Evolutionary conservation across 2,888 invertebrate genomes (phyloP).

Genomic region (Eilema sororculum): DNA sequence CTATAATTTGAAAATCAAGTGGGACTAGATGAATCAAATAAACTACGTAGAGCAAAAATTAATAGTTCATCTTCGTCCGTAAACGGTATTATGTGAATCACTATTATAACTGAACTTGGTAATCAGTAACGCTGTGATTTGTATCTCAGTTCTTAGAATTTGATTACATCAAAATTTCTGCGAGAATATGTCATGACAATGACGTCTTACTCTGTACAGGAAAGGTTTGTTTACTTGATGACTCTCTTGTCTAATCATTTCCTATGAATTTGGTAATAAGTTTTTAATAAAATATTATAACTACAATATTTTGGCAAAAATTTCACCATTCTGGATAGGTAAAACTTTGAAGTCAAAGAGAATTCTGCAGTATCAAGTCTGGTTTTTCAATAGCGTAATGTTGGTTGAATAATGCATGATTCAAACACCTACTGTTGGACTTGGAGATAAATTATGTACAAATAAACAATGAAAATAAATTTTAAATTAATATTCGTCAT

Average conservation of each 20-base stretch:
- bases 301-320: no score
- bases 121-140: slow-evolving; percentile 22
- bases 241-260: slow-evolving; percentile 1
- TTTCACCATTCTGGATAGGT: no score
- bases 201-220: slow-evolving; percentile 17
- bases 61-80: no score
- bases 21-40: no score
- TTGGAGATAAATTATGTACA: not conserved
- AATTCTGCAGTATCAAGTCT: not conserved
- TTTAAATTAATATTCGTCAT: not conserved
- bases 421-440: no score
- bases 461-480: not conserved
- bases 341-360: no score
- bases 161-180: slow-evolving; percentile 28
- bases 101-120: not conserved
- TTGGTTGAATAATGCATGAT: no score
- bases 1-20: no score
- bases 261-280: not conserved
- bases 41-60: no score
- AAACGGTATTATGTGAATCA: slow-evolving; percentile 8
- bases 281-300: no score
- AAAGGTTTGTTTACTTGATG: slow-evolving; percentile 15
- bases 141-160: slow-evolving; percentile 23
- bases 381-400: not conserved
- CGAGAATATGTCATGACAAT: slow-evolving; percentile 11